phyloP scores from a whole-genome alignment of 1,140 invertebrate species.

The Heliconius eleuchia region DNA sequence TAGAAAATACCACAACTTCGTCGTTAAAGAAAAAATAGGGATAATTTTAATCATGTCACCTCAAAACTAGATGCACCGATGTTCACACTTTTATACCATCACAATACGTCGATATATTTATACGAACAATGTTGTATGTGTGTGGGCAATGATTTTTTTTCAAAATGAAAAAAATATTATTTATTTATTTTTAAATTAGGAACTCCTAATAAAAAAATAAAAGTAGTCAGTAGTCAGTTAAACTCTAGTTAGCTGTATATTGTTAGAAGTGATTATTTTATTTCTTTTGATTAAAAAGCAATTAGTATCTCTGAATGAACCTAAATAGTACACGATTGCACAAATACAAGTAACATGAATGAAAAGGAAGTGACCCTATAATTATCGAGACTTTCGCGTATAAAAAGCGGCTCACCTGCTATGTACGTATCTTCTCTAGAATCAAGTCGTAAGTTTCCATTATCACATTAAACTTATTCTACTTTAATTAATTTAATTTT shows the following conservation, averaged over 20 bases:
- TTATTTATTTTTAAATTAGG: too few species aligned
- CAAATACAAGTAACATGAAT: constrained; percentile 34
- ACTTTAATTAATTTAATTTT: not conserved
- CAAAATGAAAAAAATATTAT: too few species aligned
- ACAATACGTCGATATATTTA: too few species aligned
- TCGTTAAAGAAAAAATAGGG: not conserved
- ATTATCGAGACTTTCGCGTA: constrained; percentile 68
- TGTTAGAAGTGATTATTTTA: too few species aligned
- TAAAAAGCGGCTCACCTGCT: constrained; percentile 73
- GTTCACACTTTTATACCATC: not conserved
- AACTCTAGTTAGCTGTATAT: too few species aligned
- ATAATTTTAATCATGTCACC: not conserved
- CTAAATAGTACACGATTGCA: not conserved
- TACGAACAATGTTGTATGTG: too few species aligned
- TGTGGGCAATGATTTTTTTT: too few species aligned
- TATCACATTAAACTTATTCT: constrained; percentile 12
- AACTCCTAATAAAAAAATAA: too few species aligned
- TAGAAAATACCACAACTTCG: not conserved
- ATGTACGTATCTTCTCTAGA: constrained; percentile 56
- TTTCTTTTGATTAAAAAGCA: too few species aligned
- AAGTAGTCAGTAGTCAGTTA: too few species aligned
- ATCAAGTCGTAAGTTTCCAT: constrained; percentile 49
- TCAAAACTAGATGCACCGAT: not conserved
- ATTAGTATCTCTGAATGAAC: not conserved
- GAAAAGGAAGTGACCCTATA: constrained; percentile 64